These are phyloP conservation scores for Pammene aurita DNA, from an alignment of 2,888 invertebrate species.

Conservation along the genomic window DNA sequence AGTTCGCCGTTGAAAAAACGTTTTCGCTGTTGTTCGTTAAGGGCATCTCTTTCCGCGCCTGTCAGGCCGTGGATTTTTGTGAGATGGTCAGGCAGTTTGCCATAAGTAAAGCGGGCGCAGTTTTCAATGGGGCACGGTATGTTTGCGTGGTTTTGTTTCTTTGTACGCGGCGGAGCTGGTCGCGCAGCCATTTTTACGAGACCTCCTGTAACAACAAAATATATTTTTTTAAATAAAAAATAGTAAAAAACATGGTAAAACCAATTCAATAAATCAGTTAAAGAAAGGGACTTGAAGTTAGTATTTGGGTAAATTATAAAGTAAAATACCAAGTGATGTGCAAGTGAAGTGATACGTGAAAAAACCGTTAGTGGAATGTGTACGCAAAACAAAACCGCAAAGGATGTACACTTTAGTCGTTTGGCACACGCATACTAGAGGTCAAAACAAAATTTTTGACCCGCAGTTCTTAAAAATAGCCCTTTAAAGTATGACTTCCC, in stretches of 20 bases:
- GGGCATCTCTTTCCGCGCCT: constrained; percentile 75
- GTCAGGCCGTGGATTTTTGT: constrained; percentile 80
- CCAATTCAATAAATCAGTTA: background rate
- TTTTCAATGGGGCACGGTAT: constrained; percentile 82
- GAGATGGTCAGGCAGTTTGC: constrained; percentile 79
- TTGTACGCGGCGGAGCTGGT: constrained; percentile 68
- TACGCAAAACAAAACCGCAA: too few relatives aligned
- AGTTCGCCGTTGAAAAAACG: constrained; percentile 82
- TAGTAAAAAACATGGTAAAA: background rate
- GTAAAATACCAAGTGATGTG: too few relatives aligned
- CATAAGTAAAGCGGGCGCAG: constrained; percentile 80
- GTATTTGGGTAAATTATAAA: too few relatives aligned
- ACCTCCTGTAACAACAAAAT: constrained; percentile 50
- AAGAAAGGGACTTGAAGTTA: too few relatives aligned
- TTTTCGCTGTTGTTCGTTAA: constrained; percentile 80
- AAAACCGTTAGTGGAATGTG: too few relatives aligned
- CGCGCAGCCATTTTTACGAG: constrained; percentile 61
- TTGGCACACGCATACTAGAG: too few relatives aligned
- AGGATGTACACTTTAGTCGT: too few relatives aligned
- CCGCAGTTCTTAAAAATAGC: too few relatives aligned
- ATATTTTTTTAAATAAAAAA: too few relatives aligned
- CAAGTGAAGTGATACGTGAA: too few relatives aligned
- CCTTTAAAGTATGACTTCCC: too few relatives aligned
- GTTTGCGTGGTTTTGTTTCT: constrained; percentile 81
- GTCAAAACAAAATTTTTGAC: too few relatives aligned